These are phyloP conservation scores for Xestoiulus laeticollis DNA, from an alignment of 2,888 invertebrate species.

Conservation along the genomic window DNA sequence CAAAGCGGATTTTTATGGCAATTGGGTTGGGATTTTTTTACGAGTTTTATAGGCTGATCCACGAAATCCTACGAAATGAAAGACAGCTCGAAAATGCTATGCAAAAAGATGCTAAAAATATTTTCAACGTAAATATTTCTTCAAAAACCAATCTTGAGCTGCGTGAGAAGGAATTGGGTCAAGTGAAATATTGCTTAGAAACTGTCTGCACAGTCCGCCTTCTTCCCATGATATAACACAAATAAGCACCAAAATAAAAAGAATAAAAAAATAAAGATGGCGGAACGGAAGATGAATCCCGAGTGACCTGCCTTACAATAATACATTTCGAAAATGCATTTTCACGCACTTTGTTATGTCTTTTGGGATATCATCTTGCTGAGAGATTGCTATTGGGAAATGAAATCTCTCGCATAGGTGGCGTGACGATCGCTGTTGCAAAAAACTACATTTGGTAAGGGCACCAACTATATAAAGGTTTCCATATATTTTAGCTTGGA, in stretches of 20 bases:
- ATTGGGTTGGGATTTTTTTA: background rate
- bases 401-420: background rate
- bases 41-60: background rate
- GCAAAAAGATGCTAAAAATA: constrained; percentile 41
- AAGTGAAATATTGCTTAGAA: constrained; percentile 30
- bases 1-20: background rate
- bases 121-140: constrained; percentile 41
- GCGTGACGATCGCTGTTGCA: background rate
- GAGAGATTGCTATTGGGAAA: background rate
- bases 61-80: constrained; percentile 14
- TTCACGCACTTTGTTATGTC: constrained; percentile 3
- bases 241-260: background rate
- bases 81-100: constrained; percentile 9
- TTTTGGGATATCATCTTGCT: background rate
- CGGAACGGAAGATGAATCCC: constrained; percentile 6
- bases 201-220: background rate
- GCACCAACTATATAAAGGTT: background rate
- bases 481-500: background rate
- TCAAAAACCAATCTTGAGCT: constrained; percentile 29
- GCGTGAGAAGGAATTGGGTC: constrained; percentile 28
- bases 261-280: background rate
- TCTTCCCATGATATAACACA: background rate
- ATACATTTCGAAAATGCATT: constrained; percentile 34
- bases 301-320: background rate
- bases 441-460: background rate